Conservation (phyloP, 1,140 invertebrate species). For the Sarcophaga peregrina region DNA sequence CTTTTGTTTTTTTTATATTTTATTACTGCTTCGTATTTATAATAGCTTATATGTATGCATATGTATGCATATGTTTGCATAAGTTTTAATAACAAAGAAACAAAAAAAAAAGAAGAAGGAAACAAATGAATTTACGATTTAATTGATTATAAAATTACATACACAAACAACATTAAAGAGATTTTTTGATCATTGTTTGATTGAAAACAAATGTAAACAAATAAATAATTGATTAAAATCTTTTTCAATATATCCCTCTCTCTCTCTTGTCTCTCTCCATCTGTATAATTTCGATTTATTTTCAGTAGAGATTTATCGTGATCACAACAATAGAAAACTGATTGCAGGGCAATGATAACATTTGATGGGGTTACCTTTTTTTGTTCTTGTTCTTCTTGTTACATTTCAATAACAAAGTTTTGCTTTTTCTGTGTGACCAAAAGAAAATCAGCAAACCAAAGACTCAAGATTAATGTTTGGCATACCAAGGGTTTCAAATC, state of each 20-base stretch:
- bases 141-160: slow-evolving; percentile 8
- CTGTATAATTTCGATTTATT: background rate
- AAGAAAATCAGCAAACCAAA: background rate
- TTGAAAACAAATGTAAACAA: background rate
- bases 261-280: background rate
- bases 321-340: background rate
- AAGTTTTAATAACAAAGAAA: background rate
- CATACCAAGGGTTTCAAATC: background rate
- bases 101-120: no score
- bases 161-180: background rate
- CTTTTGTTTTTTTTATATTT: no score
- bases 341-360: background rate
- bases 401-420: background rate
- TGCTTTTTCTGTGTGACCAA: no score
- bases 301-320: background rate
- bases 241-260: background rate
- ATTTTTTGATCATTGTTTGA: background rate
- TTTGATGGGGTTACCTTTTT: background rate
- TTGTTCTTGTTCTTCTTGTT: background rate
- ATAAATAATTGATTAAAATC: background rate
- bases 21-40: no score
- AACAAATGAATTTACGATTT: background rate
- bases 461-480: background rate
- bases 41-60: no score
- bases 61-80: background rate